A percentile compares a stretch with the other conserved stretches of the same genome.
phyloP scores from a whole-genome alignment of 1,140 invertebrate genomes.

The Atta colombica region DNA sequence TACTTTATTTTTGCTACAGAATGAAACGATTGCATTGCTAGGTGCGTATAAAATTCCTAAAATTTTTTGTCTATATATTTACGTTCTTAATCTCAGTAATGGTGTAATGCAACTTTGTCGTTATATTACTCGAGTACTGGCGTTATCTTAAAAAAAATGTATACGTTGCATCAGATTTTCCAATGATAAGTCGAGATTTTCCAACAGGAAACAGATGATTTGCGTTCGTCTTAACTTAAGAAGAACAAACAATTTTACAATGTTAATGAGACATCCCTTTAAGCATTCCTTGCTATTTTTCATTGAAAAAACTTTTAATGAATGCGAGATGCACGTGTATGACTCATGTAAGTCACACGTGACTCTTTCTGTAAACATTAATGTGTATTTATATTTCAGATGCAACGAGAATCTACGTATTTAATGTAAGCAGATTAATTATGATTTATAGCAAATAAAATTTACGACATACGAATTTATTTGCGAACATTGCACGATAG shows the following conservation, averaged over 20 bases:
- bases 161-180: slow-evolving; percentile 27
- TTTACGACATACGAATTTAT: neutral
- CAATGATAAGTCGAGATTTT: slow-evolving; percentile 25
- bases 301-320: slow-evolving; percentile 27
- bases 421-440: slow-evolving; percentile 17
- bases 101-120: slow-evolving; percentile 29
- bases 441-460: neutral
- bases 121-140: slow-evolving; percentile 23
- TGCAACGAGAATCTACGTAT: slow-evolving; percentile 19
- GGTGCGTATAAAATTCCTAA: neutral
- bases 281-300: neutral
- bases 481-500: neutral
- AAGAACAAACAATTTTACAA: neutral
- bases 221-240: neutral
- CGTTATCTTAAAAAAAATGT: slow-evolving; percentile 45
- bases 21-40: neutral
- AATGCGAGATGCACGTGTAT: slow-evolving; percentile 24
- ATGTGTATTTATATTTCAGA: neutral
- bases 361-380: slow-evolving; percentile 55
- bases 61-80: neutral
- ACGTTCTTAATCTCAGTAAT: slow-evolving; percentile 6
- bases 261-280: neutral
- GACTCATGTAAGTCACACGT: slow-evolving; percentile 52
- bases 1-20: neutral
- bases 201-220: slow-evolving; percentile 14